A percentile compares a stretch with the other conserved stretches of the same genome.
Conservation (phyloP, 2,113 vertebrate genomes). For the Nesogale talazaci region DNA sequence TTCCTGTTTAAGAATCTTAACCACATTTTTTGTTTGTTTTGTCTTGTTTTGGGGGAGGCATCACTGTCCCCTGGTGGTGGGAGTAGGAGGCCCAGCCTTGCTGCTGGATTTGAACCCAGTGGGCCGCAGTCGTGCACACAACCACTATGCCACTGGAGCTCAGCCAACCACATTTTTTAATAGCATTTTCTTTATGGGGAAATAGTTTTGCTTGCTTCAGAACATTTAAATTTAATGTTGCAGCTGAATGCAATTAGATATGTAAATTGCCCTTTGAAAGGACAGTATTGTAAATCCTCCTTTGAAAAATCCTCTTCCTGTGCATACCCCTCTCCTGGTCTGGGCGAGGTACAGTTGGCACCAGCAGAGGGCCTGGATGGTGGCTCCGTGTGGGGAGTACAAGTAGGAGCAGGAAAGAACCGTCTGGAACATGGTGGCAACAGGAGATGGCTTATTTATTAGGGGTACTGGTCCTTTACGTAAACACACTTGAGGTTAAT, state of each 20-base stretch:
- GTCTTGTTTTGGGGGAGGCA: no score
- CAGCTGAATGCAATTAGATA: constrained; percentile 20
- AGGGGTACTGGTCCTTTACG: neutral
- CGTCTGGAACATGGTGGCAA: neutral
- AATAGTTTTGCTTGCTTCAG: constrained; percentile 50
- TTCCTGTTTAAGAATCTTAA: constrained; percentile 42
- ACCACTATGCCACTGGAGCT: no score
- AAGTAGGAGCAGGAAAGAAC: neutral
- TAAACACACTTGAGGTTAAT: constrained; percentile 8
- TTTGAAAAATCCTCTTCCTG: constrained; percentile 44
- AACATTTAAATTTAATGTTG: constrained; percentile 42
- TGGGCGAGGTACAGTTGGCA: neutral
- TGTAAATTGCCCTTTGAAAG: constrained; percentile 62
- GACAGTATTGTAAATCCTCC: constrained; percentile 38
- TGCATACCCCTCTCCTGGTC: neutral
- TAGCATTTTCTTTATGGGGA: constrained; percentile 24
- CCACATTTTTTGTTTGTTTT: constrained; percentile 34
- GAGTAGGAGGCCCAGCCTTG: no score
- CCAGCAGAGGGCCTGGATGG: neutral
- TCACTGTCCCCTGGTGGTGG: no score
- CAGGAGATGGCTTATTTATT: neutral
- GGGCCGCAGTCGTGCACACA: no score
- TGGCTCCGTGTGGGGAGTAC: neutral
- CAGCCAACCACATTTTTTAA: neutral
- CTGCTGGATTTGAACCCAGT: no score